These are phyloP conservation scores for Ophthalmolycus amberensis DNA, from an alignment of 2,113 vertebrate genomes.

Conservation along the genomic window DNA sequence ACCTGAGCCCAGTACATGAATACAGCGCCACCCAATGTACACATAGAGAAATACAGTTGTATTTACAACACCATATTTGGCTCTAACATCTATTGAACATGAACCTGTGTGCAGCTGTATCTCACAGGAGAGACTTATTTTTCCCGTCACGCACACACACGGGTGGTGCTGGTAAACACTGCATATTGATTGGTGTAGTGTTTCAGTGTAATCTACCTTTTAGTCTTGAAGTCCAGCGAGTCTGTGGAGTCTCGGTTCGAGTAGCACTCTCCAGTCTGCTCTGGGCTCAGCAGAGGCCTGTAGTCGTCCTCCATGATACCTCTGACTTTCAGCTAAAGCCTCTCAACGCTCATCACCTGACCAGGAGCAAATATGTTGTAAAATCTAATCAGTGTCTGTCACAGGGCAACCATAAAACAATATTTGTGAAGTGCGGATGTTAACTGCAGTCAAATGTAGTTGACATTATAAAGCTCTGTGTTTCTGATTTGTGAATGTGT, in stretches of 20 bases:
- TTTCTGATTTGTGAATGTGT: neutral
- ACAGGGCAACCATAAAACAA: constrained; percentile 19
- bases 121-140: neutral
- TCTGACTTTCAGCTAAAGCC: constrained; percentile 15
- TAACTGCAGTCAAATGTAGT: neutral
- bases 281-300: constrained; percentile 76
- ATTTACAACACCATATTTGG: no score
- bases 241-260: constrained; percentile 70
- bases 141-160: neutral
- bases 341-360: constrained; percentile 61
- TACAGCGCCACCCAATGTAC: no score
- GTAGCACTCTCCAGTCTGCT: constrained; percentile 59
- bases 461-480: neutral
- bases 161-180: constrained; percentile 1
- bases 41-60: no score
- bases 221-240: constrained; percentile 76
- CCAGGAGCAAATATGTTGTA: constrained; percentile 14
- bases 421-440: neutral
- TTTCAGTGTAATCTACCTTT: constrained; percentile 73
- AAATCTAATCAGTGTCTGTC: constrained; percentile 11
- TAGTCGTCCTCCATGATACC: constrained; percentile 80
- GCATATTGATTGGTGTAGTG: constrained; percentile 10
- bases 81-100: neutral
- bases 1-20: no score
- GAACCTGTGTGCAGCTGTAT: neutral